Percentiles rank a stretch among this genome's conserved stretches.
Conservation (phyloP, 2,113 vertebrate genomes). For the Salvelinus fontinalis region DNA sequence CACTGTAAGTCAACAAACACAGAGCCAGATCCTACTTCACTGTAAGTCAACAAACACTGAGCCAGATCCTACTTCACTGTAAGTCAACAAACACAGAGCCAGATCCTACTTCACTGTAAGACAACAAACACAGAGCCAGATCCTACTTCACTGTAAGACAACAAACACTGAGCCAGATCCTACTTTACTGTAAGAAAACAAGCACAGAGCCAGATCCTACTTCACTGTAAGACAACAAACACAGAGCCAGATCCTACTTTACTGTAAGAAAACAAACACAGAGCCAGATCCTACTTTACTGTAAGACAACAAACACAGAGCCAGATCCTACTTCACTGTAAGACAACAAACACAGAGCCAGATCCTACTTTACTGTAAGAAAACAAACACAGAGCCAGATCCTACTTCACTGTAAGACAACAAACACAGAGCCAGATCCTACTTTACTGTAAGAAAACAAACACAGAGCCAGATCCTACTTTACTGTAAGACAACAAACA, state of each 20-base stretch:
- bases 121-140: too few species aligned
- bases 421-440: constrained; percentile 15
- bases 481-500: constrained; percentile 6
- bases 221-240: too few species aligned
- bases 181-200: too few species aligned
- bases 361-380: constrained; percentile 9
- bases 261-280: too few species aligned
- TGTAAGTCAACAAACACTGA: not conserved
- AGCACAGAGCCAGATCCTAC: too few species aligned
- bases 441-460: constrained; percentile 40
- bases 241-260: too few species aligned
- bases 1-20: constrained; percentile 42
- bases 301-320: too few species aligned
- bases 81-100: constrained; percentile 39
- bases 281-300: too few species aligned
- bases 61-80: constrained; percentile 29
- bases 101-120: constrained; percentile 15
- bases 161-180: too few species aligned
- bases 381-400: constrained; percentile 12
- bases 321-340: constrained; percentile 12
- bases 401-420: not conserved
- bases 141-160: too few species aligned
- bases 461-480: constrained; percentile 16
- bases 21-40: constrained; percentile 13
- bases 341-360: constrained; percentile 35